Conservation (phyloP, 2,888 invertebrate genomes). For the Hecatera dysodea region DNA sequence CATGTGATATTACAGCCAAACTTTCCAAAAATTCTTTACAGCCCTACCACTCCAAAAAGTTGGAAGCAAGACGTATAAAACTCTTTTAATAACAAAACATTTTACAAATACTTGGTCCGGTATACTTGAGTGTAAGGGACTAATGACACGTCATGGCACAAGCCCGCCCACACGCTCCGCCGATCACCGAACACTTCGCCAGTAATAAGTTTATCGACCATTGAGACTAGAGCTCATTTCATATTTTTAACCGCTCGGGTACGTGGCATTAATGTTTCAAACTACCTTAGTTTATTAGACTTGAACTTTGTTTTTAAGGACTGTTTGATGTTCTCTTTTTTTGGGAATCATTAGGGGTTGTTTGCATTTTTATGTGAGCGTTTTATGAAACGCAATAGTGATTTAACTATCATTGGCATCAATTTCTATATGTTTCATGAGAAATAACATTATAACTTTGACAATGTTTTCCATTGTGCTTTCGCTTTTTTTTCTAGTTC, state of each 20-base stretch:
- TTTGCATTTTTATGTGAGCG: background rate
- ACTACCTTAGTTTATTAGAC: conserved; percentile 53
- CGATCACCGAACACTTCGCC: conserved; percentile 80
- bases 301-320: conserved; percentile 49
- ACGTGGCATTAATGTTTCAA: conserved; percentile 65
- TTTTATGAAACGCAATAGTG: background rate
- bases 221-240: conserved; percentile 71
- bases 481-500: conserved; percentile 7
- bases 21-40: conserved; percentile 41
- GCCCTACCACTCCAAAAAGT: conserved; percentile 51
- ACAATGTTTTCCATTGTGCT: background rate
- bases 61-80: conserved; percentile 50
- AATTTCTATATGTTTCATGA: background rate
- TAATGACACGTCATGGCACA: conserved; percentile 82
- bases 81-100: conserved; percentile 62
- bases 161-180: conserved; percentile 77
- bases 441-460: background rate
- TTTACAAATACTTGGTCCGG: conserved; percentile 60
- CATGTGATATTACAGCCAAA: conserved; percentile 28
- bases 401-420: background rate
- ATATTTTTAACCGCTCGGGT: conserved; percentile 68
- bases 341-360: background rate
- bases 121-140: conserved; percentile 65
- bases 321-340: conserved; percentile 23
- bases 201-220: conserved; percentile 84